Base-by-base conservation (phyloP, 2,888 invertebrate genomes). In the Machimus atricapillus region DNA sequence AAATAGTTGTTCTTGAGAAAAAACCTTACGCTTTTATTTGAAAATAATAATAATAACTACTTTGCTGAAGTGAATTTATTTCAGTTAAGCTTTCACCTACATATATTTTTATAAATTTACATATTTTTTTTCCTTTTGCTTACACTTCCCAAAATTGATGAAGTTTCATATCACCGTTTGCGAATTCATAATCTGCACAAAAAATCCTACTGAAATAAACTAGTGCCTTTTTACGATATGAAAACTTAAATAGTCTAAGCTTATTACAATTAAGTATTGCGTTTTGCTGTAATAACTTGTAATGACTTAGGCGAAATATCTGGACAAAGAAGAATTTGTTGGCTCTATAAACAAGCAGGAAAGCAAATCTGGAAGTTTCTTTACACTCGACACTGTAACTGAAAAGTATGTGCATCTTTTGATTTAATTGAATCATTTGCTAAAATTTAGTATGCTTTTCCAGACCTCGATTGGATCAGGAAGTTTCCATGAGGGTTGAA, bases 401-500 rank as follows among this genome's bases (percentile, higher is more conserved):
- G 92, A 93, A 83, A 92, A 93, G 85, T 94, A 94, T 37, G 92
- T 89, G 90, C 7, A 93, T 66, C 3, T 66, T n/a, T 23, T 66
- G 23, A 66, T 23, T 66, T 23, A 23, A 1, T 27, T 23, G 23
- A 66, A 82, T 23, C 16, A 87, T 46, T 37, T 81, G 12, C 73
- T 52, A 27, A 43, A 58, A 58, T 66, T 9, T 7, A 23, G 4
- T 66, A 66, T 66, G 0, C 19, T 56, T 23, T 86, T 66, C 12
- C 12, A 94, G 93, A 19, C 94, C 94, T 0, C 91, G 93, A 88
- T 94, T 96, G 0, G 96, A 95, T 87, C 94, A 94, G 87, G 95
- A 96, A 88, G 94, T 97, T 81, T 94, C 95, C 86, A 94, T 97
- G 52, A 94, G 95, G 88, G 94, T 98, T 1, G 95, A 96, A 87